Evolutionary conservation across 2,113 vertebrate genomes (phyloP), one percentile per base, ranked within the genome.

Genomic region (Calonectris borealis): DNA sequence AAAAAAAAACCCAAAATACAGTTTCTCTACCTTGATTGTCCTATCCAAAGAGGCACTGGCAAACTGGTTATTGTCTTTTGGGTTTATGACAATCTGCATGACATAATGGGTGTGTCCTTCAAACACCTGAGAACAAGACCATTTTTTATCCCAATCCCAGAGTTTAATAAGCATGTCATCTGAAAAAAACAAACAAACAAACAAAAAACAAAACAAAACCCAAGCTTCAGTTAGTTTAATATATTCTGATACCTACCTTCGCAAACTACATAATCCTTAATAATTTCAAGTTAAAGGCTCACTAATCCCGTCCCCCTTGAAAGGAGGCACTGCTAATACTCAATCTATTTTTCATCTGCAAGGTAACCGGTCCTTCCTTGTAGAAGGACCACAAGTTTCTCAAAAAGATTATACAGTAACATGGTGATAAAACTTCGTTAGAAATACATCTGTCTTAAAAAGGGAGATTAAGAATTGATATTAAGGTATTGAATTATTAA

Each of bases 61-160:
- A 98, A 99, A 99, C 97, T 99, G 99, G 95, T 99, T 99, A 95
- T 99, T 99, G 94, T 99, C 99, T 96, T 99, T 99, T 19, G 99
- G 99, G 96, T 99, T 99, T 96, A 99, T 99, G 87, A 99, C 99
- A 90, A 99, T 99, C 97, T 99, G 99, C 99, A 99, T 99, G 66
- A 99, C 99, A 3, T 99, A 99, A 96, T 99, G 99, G n/a, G 99
- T 99, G 90, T 99, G 99, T 77, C 99, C 99, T 97, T 99, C 99
- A 98, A 99, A 99, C 89, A 99, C 99, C 94, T 99, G 99, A 93
- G 99, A 99, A 97, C 99, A 99, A 11, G 99, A 98, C 99, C 99
- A 99, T 85, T 99, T 99, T 97, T 99, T 99, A 95, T 99, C 99
- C 99, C 99, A 99, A 97, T 99, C 99, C 99, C 99, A 99, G 13